Percentiles rank a stretch among this genome's conserved stretches.
Conservation (phyloP, 2,113 vertebrate genomes). For the Ginglymostoma cirratum region DNA sequence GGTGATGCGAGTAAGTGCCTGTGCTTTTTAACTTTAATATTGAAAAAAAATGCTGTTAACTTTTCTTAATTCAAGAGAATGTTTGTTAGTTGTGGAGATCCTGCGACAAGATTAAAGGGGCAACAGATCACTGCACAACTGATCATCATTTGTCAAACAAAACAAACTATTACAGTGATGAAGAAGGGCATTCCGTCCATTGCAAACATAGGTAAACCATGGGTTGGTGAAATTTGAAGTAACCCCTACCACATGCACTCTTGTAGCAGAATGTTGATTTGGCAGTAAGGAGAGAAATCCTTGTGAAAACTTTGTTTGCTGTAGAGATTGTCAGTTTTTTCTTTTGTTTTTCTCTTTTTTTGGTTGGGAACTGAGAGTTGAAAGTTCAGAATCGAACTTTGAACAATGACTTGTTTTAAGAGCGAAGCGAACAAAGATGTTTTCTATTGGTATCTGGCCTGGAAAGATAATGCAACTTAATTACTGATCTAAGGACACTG, state of each 20-base stretch:
- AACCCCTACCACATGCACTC: background rate
- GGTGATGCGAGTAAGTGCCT: slow-evolving; percentile 28
- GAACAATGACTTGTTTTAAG: no score
- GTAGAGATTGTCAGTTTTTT: background rate
- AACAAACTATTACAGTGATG: no score
- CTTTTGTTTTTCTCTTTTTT: no score
- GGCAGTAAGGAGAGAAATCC: background rate
- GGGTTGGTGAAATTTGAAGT: background rate
- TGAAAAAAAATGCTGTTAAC: background rate
- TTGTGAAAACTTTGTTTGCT: background rate
- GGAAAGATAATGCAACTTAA: no score
- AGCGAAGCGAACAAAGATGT: no score
- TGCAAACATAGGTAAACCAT: background rate
- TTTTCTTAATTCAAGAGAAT: no score
- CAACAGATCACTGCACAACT: background rate
- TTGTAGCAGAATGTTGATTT: background rate
- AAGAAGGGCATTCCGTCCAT: background rate
- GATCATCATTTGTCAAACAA: background rate
- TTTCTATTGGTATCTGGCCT: no score
- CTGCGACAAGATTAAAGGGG: background rate
- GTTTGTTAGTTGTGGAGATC: background rate
- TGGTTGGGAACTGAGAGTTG: no score
- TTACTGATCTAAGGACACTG: no score
- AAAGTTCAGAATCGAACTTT: no score
- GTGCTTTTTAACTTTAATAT: background rate